Evolutionary conservation across 2,888 invertebrate genomes (phyloP), one percentile per base, ranked within the genome.

Genomic region (Leptinotarsa tumamoca): DNA sequence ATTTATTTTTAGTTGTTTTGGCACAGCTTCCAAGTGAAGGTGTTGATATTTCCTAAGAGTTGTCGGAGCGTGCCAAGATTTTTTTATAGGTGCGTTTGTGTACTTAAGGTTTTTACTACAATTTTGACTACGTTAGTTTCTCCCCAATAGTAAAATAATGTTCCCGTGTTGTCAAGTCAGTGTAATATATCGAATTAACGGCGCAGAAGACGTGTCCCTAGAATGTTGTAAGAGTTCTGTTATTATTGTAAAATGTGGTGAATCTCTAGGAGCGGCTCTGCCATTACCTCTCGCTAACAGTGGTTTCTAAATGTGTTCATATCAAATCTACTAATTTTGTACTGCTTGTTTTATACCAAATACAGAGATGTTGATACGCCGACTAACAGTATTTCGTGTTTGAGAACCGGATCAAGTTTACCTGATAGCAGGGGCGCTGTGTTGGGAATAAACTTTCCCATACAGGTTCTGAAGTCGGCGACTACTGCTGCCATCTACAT

Each of bases 291-390:
- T 86, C 84, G 84, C 84, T 83, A 85, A 85, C 84, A 78, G 81
- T 81, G 83, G 83, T 86, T 84, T 85, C 84, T 84, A 82, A 86
- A 85, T 87, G 87, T 87, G 87, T 87, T 87, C 87, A 87, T 87
- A 87, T 86, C 86, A 86, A 81, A 79, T 77, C 78, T 78, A 79
- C 83, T 83, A 84, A 86, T 84, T 86, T 86, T 86, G 80, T 87
- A 84, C 82, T 83, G 83, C 83, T 85, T 84, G 83, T 79, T 83
- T 85, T 85, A 77, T 80, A 81, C 79, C 79, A 82, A 83, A 84
- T 78, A 82, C 63, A 73, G 79, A 80, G 80, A 82, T 82, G 80
- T 82, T 78, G 80, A 77, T 81, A 81, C 80, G 79, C 80, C 80
- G 81, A 83, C 81, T 85, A 85, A 84, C 86, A 85, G 84, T 85